A percentile compares a stretch with the other conserved stretches of the same genome.
Evolutionary conservation across 2,888 invertebrate genomes (phyloP).

Genomic region (Cephus rjabovi): DNA sequence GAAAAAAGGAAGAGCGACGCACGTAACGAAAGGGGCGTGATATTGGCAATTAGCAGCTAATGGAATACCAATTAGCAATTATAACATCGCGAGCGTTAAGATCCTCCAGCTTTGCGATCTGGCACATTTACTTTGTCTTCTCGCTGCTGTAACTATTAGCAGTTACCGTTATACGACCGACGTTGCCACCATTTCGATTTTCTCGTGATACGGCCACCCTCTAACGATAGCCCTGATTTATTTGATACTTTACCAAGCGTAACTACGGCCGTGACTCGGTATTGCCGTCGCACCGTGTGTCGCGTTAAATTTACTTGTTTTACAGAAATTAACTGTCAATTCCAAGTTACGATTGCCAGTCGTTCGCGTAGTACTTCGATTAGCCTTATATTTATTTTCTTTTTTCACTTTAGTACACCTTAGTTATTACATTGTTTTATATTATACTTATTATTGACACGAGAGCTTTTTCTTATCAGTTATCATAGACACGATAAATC

Average conservation of each 20-base stretch:
- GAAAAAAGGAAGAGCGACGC: background rate
- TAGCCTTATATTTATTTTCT: too few species aligned
- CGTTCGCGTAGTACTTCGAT: background rate
- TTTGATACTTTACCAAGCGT: conserved; percentile 30
- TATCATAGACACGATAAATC: too few species aligned
- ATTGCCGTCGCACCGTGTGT: background rate
- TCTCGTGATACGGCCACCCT: background rate
- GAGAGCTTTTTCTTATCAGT: background rate
- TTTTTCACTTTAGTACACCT: too few species aligned
- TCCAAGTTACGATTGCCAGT: background rate
- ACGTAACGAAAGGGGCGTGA: background rate
- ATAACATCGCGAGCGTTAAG: background rate
- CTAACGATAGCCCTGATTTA: conserved; percentile 30
- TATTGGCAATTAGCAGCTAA: conserved; percentile 1
- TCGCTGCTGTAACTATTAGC: conserved; percentile 1
- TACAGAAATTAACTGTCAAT: background rate
- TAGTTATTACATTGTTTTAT: too few species aligned
- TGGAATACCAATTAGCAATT: background rate
- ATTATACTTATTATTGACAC: too few species aligned
- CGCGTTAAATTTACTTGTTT: background rate
- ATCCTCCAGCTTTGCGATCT: background rate
- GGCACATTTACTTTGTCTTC: background rate
- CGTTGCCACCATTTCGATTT: conserved; percentile 3
- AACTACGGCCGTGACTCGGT: conserved; percentile 3
- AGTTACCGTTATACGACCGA: background rate